Evolutionary conservation across 2,888 invertebrate species (phyloP), one percentile per base, ranked within the genome.

Genomic region (Villa cingulata): DNA sequence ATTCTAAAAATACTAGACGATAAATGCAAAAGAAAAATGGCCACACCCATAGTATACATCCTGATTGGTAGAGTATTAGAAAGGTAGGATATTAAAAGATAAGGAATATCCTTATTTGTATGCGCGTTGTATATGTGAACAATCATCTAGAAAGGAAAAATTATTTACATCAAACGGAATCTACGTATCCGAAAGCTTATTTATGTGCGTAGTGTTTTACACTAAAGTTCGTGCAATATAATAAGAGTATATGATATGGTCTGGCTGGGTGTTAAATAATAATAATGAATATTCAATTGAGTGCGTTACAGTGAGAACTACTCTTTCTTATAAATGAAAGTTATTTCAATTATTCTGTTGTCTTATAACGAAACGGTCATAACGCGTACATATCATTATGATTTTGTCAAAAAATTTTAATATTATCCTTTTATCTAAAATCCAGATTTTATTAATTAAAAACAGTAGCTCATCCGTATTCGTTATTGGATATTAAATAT

Each of bases 331-430:
- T n/a, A 14, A 32, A 32, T 32, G 7, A 12, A 32, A 32, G 12
- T 14, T 12, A 32, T 65, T 65, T 67, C 68, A 67, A 67, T 67
- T 68, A 68, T 65, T 62, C 63, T 63, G 60, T 61, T 66, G 60
- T 66, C 66, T 66, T 62, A 65, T 62, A 63, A 63, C 65, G 65
- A 66, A 65, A 66, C 68, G 64, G 67, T 65, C 65, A 63, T 63
- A 20, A 37, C 29, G 12, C 29, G 12, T 32, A 12, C 6, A 32
- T 12, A 32, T 12, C 7, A 9, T 27, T 10, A 9, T 27, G 10
- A 9, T 9, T 27, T 27, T 27, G 27, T 27, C 27, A 27, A 27
- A 27, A 9, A 27, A 9, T 27, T 6, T 27, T 27, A 9, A 10
- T 27, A 27, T 27, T 27, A 10, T 27, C 10, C 27, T 27, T n/a